Percentiles rank a stretch among this genome's conserved stretches.
phyloP scores from a whole-genome alignment of 2,888 invertebrate genomes.

The Sinotaia quadrata region DNA sequence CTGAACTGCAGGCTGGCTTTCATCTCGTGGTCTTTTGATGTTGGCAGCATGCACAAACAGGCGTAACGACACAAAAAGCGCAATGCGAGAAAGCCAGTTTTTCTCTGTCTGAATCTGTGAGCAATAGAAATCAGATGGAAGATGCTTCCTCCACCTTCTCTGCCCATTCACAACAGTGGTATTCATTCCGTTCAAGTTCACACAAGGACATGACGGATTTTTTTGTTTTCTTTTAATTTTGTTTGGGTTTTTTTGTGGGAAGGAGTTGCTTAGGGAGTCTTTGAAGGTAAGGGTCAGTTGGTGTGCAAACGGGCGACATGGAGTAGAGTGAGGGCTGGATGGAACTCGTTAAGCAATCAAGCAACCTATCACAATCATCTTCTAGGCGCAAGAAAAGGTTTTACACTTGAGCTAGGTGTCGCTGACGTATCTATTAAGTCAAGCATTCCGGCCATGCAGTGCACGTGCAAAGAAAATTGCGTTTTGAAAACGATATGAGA shows the following conservation, averaged over 20 bases:
- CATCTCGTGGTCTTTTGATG: slow-evolving; percentile 3
- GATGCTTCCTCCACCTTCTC: background rate
- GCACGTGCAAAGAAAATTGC: slow-evolving; percentile 20
- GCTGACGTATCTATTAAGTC: slow-evolving; percentile 17
- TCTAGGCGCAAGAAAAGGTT: background rate
- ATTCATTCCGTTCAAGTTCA: no score
- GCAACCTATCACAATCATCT: background rate
- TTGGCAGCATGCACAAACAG: slow-evolving; percentile 4
- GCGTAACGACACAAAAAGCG: slow-evolving; percentile 7
- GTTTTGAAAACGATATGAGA: slow-evolving; percentile 15
- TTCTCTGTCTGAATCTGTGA: background rate
- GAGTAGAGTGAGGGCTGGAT: no score
- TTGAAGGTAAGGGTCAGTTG: background rate
- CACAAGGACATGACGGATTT: no score
- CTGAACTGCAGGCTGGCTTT: background rate
- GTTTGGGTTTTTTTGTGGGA: no score
- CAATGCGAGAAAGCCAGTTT: slow-evolving; percentile 2
- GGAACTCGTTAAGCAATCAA: background rate
- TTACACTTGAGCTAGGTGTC: background rate
- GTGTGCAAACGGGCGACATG: background rate
- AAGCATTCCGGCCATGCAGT: slow-evolving; percentile 2
- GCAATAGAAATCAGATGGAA: slow-evolving; percentile 8
- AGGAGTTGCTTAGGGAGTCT: background rate
- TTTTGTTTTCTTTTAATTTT: no score
- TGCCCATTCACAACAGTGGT: no score